A percentile compares a stretch with the other conserved stretches of the same genome.
These are phyloP conservation scores for Sepiola atlantica DNA, from an alignment of 2,888 invertebrate species.

Conservation along the genomic window DNA sequence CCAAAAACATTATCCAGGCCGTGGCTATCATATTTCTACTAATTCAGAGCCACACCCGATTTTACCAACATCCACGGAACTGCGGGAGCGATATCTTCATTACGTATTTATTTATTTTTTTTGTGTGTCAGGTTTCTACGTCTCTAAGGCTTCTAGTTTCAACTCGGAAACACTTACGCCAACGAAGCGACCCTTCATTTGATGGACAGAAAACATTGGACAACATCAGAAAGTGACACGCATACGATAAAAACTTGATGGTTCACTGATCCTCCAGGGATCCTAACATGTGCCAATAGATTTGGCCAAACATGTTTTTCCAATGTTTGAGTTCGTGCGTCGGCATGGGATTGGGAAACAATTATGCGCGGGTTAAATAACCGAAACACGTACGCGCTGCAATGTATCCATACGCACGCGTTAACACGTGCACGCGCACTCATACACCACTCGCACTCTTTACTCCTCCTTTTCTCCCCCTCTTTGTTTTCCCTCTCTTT, in stretches of 20 bases:
- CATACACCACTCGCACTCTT: no score
- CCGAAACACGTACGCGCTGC: no score
- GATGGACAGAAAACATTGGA: not conserved
- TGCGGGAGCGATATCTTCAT: no score
- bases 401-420: no score
- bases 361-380: not conserved
- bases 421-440: no score
- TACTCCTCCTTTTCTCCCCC: no score
- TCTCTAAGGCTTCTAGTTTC: not conserved
- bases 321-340: not conserved
- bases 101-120: not conserved
- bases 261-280: not conserved
- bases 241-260: conserved; percentile 18
- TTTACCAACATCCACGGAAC: not conserved
- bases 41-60: not conserved
- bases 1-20: not conserved
- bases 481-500: no score
- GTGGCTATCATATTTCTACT: not conserved
- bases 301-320: not conserved
- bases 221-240: not conserved
- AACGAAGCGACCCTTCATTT: not conserved
- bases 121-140: not conserved
- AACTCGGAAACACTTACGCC: not conserved
- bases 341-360: not conserved
- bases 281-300: not conserved